Conservation (phyloP, 2,888 invertebrate genomes). For the Actias luna region DNA sequence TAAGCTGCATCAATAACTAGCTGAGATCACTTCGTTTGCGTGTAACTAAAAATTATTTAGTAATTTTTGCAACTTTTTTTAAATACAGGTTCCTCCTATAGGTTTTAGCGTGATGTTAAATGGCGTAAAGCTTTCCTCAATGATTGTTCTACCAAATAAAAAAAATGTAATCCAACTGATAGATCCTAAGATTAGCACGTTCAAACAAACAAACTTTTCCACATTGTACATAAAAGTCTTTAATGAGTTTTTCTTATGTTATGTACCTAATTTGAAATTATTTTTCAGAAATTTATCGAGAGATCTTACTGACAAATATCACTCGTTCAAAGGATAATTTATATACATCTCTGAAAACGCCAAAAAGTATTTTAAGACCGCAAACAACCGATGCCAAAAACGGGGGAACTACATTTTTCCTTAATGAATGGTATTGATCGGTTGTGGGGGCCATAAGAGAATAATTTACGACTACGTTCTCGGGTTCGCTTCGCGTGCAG, state of each 20-base stretch:
- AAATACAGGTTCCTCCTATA: too few species aligned
- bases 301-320: not conserved
- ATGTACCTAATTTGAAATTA: not conserved
- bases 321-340: not conserved
- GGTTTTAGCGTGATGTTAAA: too few species aligned
- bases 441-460: slow-evolving; percentile 60
- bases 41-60: too few species aligned
- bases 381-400: slow-evolving; percentile 54
- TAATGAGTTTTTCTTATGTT: not conserved
- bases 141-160: too few species aligned
- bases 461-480: slow-evolving; percentile 73
- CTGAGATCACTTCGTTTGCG: too few species aligned
- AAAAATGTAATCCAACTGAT: too few species aligned
- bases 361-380: slow-evolving; percentile 49
- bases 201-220: too few species aligned
- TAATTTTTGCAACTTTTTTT: too few species aligned
- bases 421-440: slow-evolving; percentile 80
- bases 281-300: not conserved
- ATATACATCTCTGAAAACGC: not conserved
- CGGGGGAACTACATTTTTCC: slow-evolving; percentile 66
- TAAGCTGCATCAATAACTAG: too few species aligned
- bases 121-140: too few species aligned
- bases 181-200: too few species aligned
- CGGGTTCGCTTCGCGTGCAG: slow-evolving; percentile 68
- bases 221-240: too few species aligned